phyloP scores from a whole-genome alignment of 2,888 invertebrate species.

The Euzophera pinguis region DNA sequence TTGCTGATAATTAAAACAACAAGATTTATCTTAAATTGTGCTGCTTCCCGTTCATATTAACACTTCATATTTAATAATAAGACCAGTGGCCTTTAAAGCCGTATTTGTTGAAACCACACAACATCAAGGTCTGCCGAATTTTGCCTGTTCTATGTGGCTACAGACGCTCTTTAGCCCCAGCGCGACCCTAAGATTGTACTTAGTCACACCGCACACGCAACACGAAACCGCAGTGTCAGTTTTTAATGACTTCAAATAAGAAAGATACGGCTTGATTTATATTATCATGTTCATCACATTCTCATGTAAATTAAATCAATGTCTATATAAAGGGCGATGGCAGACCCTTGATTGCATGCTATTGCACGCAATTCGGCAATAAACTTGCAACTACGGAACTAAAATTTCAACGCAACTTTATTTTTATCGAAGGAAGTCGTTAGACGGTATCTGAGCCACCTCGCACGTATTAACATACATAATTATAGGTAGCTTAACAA shows the following conservation, averaged over 20 bases:
- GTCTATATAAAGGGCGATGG: slow-evolving; percentile 75
- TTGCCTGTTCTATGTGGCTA: too few relatives aligned
- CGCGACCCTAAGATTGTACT: too few relatives aligned
- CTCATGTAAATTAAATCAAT: slow-evolving; percentile 72
- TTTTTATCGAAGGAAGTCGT: slow-evolving; percentile 78
- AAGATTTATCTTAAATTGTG: too few relatives aligned
- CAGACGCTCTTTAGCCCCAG: too few relatives aligned
- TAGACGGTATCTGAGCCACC: slow-evolving; percentile 75
- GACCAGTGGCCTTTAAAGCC: too few relatives aligned
- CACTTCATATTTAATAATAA: too few relatives aligned
- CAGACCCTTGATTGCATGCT: slow-evolving; percentile 57
- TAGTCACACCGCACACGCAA: neutral
- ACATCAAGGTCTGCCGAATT: too few relatives aligned
- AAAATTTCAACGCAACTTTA: slow-evolving; percentile 79
- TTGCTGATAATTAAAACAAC: too few relatives aligned
- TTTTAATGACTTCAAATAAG: slow-evolving; percentile 15
- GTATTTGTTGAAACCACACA: too few relatives aligned
- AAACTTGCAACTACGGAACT: slow-evolving; percentile 75
- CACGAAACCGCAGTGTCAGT: neutral
- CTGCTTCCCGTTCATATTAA: too few relatives aligned
- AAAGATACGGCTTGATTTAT: slow-evolving; percentile 40
- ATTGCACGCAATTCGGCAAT: slow-evolving; percentile 71
- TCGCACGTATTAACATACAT: slow-evolving; percentile 76
- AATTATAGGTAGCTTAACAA: slow-evolving; percentile 76
- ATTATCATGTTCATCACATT: slow-evolving; percentile 52